Base-by-base conservation (phyloP, 2,888 invertebrate genomes). In the Xanthorhoe spadicearia region DNA sequence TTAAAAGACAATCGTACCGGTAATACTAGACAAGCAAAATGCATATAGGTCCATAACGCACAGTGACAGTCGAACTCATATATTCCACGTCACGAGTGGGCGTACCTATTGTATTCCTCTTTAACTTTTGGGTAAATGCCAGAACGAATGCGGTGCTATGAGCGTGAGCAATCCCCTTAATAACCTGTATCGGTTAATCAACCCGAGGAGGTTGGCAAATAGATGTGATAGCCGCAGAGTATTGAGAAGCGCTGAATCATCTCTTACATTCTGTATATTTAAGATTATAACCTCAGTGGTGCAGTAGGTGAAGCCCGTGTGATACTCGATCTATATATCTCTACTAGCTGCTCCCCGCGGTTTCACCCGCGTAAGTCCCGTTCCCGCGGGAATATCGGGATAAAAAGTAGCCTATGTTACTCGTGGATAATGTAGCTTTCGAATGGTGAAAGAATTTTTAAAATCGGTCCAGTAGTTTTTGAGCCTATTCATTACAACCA, bases 181-280 rank as follows among this genome's bases (percentile, higher is more conserved):
- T 89, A 89, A 87, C 84, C 82, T 86, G 84, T 84, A 87, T 87
- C 88, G 90, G 90, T 89, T 90, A 89, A 92, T 92, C 89, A 91
- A 90, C 90, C 86, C 88, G 78, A 69, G 79, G 85, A 86, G 85
- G 85, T 85, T 88, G 83, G 80, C 79, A 85, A 85, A 84, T 80
- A 81, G 75, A 83, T 71, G 68, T 73, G 73, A 75, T 68, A 71
- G 74, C 64, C 70, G 69, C 72, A 72, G 64, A 35, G 23, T 50
- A 58, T 58, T 54, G 8, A 32, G 52, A 65, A 61, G 43, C 55
- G 60, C 55, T 19, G 32, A 23, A 15, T 2, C 48, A 46, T 15
- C 23, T 43, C 13, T 17, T 48, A 7, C 4, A 13, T 8, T n/a
- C n/a, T n/a, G n/a, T n/a, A n/a, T n/a, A n/a, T n/a, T n/a, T n/a